These are phyloP conservation scores for Vulpes vulpes DNA, from an alignment of 2,113 vertebrate species.

Conservation along the genomic window DNA sequence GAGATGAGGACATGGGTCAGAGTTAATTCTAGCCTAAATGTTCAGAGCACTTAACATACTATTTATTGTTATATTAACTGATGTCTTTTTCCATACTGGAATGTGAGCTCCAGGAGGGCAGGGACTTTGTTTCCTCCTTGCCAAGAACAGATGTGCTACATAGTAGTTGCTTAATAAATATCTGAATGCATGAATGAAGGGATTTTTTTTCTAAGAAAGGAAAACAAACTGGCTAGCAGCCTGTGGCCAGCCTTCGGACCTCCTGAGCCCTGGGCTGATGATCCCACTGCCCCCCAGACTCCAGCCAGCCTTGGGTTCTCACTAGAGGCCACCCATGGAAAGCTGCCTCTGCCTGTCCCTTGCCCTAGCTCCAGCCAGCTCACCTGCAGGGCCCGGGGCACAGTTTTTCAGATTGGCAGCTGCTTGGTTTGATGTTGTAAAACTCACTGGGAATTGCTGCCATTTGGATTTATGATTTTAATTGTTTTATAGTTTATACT, in stretches of 20 bases:
- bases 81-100: background rate
- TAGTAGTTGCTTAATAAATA: background rate
- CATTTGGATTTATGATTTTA: slow-evolving; percentile 79
- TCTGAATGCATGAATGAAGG: background rate
- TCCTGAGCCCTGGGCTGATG: background rate
- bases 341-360: background rate
- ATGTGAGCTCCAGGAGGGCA: background rate
- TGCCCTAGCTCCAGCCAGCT: background rate
- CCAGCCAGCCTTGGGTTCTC: background rate
- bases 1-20: background rate
- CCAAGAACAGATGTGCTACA: background rate
- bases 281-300: background rate
- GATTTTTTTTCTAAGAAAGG: background rate
- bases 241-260: background rate
- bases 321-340: background rate
- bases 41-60: background rate
- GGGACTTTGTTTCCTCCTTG: background rate
- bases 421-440: slow-evolving; percentile 59
- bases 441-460: slow-evolving; percentile 67
- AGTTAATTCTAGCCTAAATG: background rate
- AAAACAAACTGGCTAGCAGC: background rate
- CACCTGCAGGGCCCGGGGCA: slow-evolving; percentile 53
- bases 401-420: slow-evolving; percentile 59
- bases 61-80: background rate
- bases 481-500: slow-evolving; percentile 80